phyloP scores from a whole-genome alignment of 2,113 vertebrate species.

The Neoarius graeffei region DNA sequence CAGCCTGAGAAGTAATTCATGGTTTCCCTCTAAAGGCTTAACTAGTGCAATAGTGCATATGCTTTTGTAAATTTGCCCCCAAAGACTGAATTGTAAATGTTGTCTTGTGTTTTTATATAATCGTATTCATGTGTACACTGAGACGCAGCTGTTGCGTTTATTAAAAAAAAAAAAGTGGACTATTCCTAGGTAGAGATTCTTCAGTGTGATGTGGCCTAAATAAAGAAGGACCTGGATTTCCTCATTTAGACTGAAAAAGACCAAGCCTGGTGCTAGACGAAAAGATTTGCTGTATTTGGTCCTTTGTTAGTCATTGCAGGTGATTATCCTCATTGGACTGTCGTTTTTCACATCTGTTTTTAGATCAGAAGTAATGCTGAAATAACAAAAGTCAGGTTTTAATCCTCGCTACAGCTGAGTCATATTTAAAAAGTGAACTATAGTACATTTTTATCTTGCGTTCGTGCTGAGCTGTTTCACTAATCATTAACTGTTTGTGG shows the following conservation, averaged over 20 bases:
- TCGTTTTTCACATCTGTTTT: not conserved
- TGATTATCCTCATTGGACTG: not conserved
- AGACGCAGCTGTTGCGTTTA: not conserved
- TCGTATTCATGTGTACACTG: slow-evolving; percentile 15
- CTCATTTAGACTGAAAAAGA: slow-evolving; percentile 8
- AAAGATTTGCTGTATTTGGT: not conserved
- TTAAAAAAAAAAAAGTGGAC: not conserved
- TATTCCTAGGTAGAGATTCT: slow-evolving; percentile 30
- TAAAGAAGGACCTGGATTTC: slow-evolving; percentile 30
- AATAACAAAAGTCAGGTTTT: not conserved
- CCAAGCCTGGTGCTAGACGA: not conserved
- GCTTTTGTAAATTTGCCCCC: not conserved
- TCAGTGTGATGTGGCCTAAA: slow-evolving; percentile 3
- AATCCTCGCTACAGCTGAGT: not conserved
- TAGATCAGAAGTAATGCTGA: not conserved
- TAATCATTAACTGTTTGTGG: not conserved
- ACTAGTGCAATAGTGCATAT: not conserved
- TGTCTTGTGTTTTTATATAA: not conserved
- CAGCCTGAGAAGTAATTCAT: not conserved
- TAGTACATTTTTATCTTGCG: not conserved
- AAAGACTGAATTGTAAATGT: not conserved
- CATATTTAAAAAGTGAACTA: not conserved
- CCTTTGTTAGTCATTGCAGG: not conserved
- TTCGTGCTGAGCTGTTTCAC: not conserved
- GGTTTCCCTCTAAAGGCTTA: not conserved